Base-by-base conservation (phyloP, 1,140 invertebrate genomes). In the Colletes gigas region DNA sequence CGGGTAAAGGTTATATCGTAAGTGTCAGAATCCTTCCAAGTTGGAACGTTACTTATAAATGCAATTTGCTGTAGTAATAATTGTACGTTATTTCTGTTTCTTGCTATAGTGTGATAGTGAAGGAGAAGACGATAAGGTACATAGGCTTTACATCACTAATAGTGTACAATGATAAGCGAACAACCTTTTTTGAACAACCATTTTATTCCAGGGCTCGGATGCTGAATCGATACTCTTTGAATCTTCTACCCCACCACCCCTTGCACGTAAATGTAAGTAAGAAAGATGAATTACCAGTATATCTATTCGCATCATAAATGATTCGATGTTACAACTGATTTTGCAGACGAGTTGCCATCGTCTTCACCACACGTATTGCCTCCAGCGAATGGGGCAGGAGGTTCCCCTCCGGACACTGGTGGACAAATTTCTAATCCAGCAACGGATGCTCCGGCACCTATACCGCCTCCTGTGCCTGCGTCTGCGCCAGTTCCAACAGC, bases 1-100 rank as follows among this genome's bases (percentile, higher is more conserved):
- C 96, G 94, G 96, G 96, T 95, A 96, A 96, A 96, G 96, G 96
- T 95, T 97, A 97, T 96, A 96, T 97, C 96, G 96, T 97, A 95
- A 97, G 96, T 96, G 95, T 94, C 69, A 93, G 89, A 83, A 81
- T 50, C 72, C 62, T 21, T 21, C 19, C 14, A 72, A 73, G 10
- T 57, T 55, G 12, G 59, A 52, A 17, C 59, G 12, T 47, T 60
- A 19, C 1, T 30, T 52, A n/a, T 9, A n/a, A 57, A 4, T n/a
- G 9, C 15, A 59, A 17, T 30, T 9, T 3, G 4, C 3, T 15
- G 6, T 59, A n/a, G 39, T 47, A 78, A 86, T 78, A 54, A 65
- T 67, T 70, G 44, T 78, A 63, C 79, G 14, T 67, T 65, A 30
- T 62, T 68, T 60, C 44, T 69, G 82, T 93, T 93, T 93, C 90